phyloP scores from a whole-genome alignment of 1,140 invertebrate genomes.

The Pentalonia nigronervosa region DNA sequence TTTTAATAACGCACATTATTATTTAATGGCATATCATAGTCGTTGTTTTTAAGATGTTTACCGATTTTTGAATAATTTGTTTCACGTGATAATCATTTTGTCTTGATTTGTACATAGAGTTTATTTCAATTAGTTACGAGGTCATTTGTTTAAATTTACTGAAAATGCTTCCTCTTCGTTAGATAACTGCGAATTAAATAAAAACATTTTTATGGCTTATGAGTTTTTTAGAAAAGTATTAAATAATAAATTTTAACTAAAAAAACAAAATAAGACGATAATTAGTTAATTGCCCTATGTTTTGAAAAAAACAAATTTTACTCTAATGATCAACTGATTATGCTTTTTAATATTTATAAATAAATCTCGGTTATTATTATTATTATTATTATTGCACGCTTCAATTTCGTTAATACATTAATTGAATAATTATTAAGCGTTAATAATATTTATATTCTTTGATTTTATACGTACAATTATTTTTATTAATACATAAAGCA shows the following conservation, averaged over 20 bases:
- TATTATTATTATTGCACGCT: not conserved
- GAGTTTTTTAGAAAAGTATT: not conserved
- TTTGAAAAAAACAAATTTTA: not conserved
- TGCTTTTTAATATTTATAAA: not conserved
- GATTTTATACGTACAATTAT: not conserved
- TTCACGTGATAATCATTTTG: not conserved
- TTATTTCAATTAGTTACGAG: not conserved
- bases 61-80: not conserved
- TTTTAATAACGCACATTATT: not conserved
- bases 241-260: not conserved
- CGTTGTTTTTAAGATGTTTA: not conserved
- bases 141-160: not conserved
- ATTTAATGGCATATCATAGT: not conserved
- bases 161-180: not conserved
- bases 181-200: not conserved
- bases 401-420: not conserved
- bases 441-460: not conserved
- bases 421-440: not conserved
- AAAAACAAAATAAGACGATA: not conserved
- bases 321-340: not conserved
- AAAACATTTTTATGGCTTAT: not conserved
- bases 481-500: not conserved
- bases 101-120: not conserved
- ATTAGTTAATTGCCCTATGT: not conserved
- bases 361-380: not conserved